A percentile compares a stretch with the other conserved stretches of the same genome.
Evolutionary conservation across 2,888 invertebrate species (phyloP).

Genomic region (Sinopyrophorus schimmeli): DNA sequence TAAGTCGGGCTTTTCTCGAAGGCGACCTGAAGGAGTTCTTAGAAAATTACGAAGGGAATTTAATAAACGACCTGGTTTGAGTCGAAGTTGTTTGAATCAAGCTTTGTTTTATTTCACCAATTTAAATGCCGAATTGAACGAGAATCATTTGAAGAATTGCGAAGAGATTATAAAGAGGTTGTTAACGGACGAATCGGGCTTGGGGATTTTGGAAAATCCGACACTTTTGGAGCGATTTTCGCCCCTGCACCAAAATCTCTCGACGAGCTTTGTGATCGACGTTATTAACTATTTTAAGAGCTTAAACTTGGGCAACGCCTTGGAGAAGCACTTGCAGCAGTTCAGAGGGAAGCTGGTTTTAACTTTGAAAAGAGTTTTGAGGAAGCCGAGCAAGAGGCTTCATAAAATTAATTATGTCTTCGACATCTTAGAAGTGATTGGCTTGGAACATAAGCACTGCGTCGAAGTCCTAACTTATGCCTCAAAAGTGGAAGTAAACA

Average conservation of each 20-base stretch:
- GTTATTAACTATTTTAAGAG: conserved; percentile 36
- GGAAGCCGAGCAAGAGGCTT: conserved; percentile 55
- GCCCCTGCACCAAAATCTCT: conserved; percentile 41
- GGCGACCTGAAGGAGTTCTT: conserved; percentile 37
- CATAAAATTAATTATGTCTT: conserved; percentile 49
- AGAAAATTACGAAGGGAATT: conserved; percentile 12
- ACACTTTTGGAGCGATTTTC: conserved; percentile 52
- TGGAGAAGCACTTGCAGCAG: conserved; percentile 53
- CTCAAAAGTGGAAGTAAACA: conserved; percentile 31
- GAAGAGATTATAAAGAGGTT: conserved; percentile 36
- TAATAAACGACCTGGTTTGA: background rate
- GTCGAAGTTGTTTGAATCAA: conserved; percentile 11
- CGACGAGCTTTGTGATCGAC: conserved; percentile 47
- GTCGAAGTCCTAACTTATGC: conserved; percentile 57
- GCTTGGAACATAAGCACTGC: conserved; percentile 41
- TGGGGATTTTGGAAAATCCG: conserved; percentile 53
- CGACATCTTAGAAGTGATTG: conserved; percentile 35
- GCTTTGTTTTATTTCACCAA: conserved; percentile 22
- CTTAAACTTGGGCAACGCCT: conserved; percentile 23
- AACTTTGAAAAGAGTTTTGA: conserved; percentile 56
- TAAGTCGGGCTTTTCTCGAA: conserved; percentile 39
- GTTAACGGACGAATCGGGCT: too few species aligned
- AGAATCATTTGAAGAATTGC: conserved; percentile 37
- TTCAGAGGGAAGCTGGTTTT: conserved; percentile 61
- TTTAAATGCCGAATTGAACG: conserved; percentile 13